Percentiles rank a stretch among this genome's conserved stretches.
Conservation (phyloP, 2,888 invertebrate genomes). For the Clistopyga incitator region DNA sequence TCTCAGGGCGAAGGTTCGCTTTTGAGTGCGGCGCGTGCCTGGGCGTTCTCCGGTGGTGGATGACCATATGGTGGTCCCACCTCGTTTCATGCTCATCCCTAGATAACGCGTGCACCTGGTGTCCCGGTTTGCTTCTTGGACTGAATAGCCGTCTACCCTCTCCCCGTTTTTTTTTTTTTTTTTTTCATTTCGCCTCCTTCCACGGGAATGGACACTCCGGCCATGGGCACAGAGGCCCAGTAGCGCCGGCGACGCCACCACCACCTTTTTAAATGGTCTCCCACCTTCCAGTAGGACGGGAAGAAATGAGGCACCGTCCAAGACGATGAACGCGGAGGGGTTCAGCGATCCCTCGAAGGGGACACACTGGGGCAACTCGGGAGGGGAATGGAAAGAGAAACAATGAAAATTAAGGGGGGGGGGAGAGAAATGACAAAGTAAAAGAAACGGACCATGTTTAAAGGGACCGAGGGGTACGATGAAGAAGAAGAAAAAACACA, state of each 20-base stretch:
- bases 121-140: constrained; percentile 71
- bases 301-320: not conserved
- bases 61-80: constrained; percentile 82
- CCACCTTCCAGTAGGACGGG: constrained; percentile 6
- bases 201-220: constrained; percentile 17
- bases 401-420: not conserved
- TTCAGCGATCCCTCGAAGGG: constrained; percentile 29
- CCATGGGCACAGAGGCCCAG: constrained; percentile 24
- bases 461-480: constrained; percentile 52
- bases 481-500: no score
- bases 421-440: constrained; percentile 22
- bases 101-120: constrained; percentile 80
- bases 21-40: constrained; percentile 83
- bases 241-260: constrained; percentile 10
- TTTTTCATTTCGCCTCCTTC: constrained; percentile 28
- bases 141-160: constrained; percentile 68
- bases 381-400: not conserved
- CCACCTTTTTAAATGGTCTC: not conserved
- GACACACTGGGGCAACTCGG: constrained; percentile 15
- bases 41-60: constrained; percentile 77
- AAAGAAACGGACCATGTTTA: constrained; percentile 42
- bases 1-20: constrained; percentile 78
- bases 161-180: constrained; percentile 43
- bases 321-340: constrained; percentile 40
- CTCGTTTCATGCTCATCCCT: constrained; percentile 81